phyloP scores from a whole-genome alignment of 2,113 vertebrate genomes.

The Hippocampus barbouri region DNA sequence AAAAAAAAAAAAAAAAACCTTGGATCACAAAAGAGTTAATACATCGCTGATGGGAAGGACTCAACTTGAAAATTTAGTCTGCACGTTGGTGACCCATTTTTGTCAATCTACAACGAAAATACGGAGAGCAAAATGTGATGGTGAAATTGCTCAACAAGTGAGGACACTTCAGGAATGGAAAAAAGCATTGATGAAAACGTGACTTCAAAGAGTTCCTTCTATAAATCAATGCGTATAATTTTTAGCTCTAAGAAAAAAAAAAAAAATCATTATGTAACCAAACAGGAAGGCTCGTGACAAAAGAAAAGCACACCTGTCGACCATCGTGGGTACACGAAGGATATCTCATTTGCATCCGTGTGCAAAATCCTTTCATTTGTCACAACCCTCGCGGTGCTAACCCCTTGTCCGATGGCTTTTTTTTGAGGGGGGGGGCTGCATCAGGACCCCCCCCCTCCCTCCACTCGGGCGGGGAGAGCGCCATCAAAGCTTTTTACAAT shows the following conservation, averaged over 20 bases:
- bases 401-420: constrained; percentile 39
- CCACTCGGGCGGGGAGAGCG: constrained; percentile 25
- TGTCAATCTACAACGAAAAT: not conserved
- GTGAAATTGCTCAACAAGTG: not conserved
- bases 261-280: constrained; percentile 5
- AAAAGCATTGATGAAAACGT: not conserved
- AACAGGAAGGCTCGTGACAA: constrained; percentile 3
- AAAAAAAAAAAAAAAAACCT: not conserved
- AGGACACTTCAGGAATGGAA: not conserved
- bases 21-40: not conserved
- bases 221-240: constrained; percentile 8
- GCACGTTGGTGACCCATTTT: not conserved
- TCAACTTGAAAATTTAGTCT: not conserved
- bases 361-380: constrained; percentile 46
- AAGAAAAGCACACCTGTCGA: constrained; percentile 25
- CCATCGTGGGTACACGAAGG: constrained; percentile 22
- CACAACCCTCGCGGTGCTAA: constrained; percentile 13
- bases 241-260: not conserved
- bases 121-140: not conserved
- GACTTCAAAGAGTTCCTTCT: not conserved
- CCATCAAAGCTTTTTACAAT: constrained; percentile 50
- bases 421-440: constrained; percentile 16
- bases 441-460: constrained; percentile 18
- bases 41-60: not conserved
- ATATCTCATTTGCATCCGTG: constrained; percentile 32